Conservation (phyloP, 2,797 vertebrate genomes). For the Liasis olivaceus region DNA sequence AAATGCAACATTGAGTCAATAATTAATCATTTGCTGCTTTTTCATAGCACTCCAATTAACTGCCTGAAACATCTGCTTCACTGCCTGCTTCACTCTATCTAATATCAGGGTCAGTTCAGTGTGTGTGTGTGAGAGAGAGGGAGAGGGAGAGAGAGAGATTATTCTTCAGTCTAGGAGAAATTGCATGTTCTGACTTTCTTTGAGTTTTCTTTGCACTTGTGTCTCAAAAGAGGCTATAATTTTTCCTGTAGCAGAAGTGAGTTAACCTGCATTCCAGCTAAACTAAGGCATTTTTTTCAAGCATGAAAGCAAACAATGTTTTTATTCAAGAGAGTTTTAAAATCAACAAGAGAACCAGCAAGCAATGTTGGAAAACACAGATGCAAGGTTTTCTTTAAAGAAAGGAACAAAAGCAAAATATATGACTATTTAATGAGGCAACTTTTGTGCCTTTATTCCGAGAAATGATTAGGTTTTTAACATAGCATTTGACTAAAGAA, state of each 20-base stretch:
- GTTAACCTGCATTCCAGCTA: neutral
- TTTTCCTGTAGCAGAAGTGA: neutral
- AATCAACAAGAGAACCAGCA: neutral
- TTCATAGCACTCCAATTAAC: neutral
- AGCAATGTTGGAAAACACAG: slow-evolving; percentile 6
- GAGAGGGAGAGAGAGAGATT: neutral
- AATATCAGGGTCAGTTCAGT: neutral
- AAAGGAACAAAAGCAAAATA: slow-evolving; percentile 8
- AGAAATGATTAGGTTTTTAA: slow-evolving; percentile 63
- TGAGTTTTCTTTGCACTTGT: neutral
- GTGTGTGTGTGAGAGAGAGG: neutral
- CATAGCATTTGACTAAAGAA: slow-evolving; percentile 68
- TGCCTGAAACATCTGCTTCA: neutral
- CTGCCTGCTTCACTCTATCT: neutral
- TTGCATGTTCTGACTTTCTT: neutral
- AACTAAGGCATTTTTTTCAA: neutral
- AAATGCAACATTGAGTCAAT: neutral
- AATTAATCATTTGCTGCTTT: neutral
- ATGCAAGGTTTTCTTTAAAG: slow-evolving; percentile 18
- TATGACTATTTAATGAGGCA: slow-evolving; percentile 25
- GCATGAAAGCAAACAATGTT: slow-evolving; percentile 27
- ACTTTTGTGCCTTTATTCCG: slow-evolving; percentile 33
- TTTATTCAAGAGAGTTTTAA: slow-evolving; percentile 30
- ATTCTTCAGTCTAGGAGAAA: neutral
- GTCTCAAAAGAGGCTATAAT: neutral